Conservation (phyloP, 2,888 invertebrate species). For the Phorcus lineatus region DNA sequence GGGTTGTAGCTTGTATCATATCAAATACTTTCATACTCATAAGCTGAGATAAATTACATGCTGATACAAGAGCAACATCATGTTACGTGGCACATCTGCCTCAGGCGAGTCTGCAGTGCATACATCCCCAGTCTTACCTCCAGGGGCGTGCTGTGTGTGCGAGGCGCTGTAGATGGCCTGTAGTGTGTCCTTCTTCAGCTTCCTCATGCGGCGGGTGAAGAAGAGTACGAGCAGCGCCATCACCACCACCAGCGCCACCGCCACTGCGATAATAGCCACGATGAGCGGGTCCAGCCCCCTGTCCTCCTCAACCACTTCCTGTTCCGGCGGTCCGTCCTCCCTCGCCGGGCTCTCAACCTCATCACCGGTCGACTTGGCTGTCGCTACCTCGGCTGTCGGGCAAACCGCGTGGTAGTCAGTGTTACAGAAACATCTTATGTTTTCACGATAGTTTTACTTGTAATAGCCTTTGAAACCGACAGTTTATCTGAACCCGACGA, state of each 20-base stretch:
- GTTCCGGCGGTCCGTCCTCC: not conserved
- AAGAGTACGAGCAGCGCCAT: conserved; percentile 27
- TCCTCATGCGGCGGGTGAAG: conserved; percentile 31
- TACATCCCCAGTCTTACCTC: not conserved
- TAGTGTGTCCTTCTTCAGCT: conserved; percentile 24
- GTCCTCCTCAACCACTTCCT: not conserved
- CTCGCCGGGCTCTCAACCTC: not conserved
- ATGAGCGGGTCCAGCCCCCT: conserved; percentile 26
- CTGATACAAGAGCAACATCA: no score
- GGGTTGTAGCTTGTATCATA: no score
- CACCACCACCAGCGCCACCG: conserved; percentile 18
- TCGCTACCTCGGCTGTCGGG: not conserved
- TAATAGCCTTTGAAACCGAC: no score
- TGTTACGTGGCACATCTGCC: no score
- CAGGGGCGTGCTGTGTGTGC: not conserved
- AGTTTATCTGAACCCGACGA: no score
- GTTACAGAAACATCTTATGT: no score
- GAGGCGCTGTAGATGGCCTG: conserved; percentile 14
- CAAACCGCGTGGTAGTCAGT: no score
- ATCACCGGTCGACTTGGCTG: not conserved
- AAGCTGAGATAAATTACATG: no score
- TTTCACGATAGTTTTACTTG: no score
- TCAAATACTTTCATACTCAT: no score
- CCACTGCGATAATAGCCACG: conserved; percentile 21
- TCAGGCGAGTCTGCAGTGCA: no score